Evolutionary conservation across 2,888 invertebrate species (phyloP).

Genomic region (Zaprionus obscuricornis): DNA sequence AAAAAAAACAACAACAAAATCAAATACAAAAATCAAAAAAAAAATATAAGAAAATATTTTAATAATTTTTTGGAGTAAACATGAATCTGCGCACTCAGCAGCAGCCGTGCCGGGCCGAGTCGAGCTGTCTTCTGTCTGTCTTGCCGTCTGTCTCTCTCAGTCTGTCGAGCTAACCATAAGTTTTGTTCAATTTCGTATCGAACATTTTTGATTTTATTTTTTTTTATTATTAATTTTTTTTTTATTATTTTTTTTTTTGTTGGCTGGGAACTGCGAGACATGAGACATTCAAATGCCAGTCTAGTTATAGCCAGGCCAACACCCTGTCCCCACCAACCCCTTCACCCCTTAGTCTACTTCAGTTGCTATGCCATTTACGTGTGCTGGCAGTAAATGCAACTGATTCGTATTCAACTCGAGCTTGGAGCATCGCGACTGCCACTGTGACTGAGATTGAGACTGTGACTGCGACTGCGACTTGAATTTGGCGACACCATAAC

Average conservation of each 20-base stretch:
- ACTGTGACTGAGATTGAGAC: too few relatives aligned
- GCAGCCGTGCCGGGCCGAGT: not conserved
- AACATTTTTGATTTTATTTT: too few relatives aligned
- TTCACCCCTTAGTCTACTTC: not conserved
- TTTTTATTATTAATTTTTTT: not conserved
- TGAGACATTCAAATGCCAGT: conserved; percentile 54
- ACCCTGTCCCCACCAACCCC: not conserved
- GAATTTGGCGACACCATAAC: conserved; percentile 62
- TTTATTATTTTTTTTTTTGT: conserved; percentile 18
- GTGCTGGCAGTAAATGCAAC: conserved; percentile 9
- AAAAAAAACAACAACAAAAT: conserved; percentile 3
- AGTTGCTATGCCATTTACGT: conserved; percentile 4
- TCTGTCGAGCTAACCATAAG: conserved; percentile 52
- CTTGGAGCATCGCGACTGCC: conserved; percentile 31
- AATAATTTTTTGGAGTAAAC: conserved; percentile 49
- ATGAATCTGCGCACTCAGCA: conserved; percentile 64
- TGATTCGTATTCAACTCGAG: conserved; percentile 70
- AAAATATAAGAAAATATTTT: conserved; percentile 24
- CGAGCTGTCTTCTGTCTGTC: conserved; percentile 24
- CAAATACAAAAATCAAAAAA: too few relatives aligned
- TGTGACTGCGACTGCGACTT: conserved; percentile 53
- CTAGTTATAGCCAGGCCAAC: conserved; percentile 64
- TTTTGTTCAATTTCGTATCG: conserved; percentile 39
- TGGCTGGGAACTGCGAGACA: conserved; percentile 18
- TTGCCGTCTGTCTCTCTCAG: conserved; percentile 25